phyloP scores from a whole-genome alignment of 2,797 vertebrate genomes.

The Ptychadena robeensis region DNA sequence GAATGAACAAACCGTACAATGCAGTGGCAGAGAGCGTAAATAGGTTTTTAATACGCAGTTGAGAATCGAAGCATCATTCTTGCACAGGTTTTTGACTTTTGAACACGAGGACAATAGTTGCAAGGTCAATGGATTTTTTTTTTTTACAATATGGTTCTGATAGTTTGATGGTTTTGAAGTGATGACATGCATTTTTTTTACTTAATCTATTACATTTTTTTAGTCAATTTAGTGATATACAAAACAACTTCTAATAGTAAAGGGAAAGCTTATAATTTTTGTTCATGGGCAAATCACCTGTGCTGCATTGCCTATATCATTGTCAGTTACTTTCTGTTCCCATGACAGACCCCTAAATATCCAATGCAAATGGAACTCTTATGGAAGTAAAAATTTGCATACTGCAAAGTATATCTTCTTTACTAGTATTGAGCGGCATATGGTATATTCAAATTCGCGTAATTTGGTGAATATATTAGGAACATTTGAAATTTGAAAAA shows the following conservation, averaged over 20 bases:
- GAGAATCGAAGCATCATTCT: constrained; percentile 4
- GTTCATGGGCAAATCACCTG: too few relatives aligned
- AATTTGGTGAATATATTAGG: too few relatives aligned
- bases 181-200: background rate
- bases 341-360: too few relatives aligned
- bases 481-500: too few relatives aligned
- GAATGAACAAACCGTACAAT: constrained; percentile 24
- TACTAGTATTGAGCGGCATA: too few relatives aligned
- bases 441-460: too few relatives aligned
- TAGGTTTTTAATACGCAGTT: constrained; percentile 29
- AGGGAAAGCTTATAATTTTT: too few relatives aligned
- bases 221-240: background rate
- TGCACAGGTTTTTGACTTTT: constrained; percentile 4
- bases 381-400: too few relatives aligned
- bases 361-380: too few relatives aligned
- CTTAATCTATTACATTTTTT: background rate
- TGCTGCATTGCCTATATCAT: too few relatives aligned
- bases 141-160: background rate
- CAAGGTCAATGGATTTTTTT: constrained; percentile 22
- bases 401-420: too few relatives aligned
- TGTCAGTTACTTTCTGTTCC: too few relatives aligned
- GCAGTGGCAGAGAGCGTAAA: constrained; percentile 17
- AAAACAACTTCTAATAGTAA: background rate
- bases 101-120: background rate
- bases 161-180: background rate